A percentile compares a stretch with the other conserved stretches of the same genome.
Conservation (phyloP, 2,797 vertebrate genomes). For the Phalanger gymnotis region DNA sequence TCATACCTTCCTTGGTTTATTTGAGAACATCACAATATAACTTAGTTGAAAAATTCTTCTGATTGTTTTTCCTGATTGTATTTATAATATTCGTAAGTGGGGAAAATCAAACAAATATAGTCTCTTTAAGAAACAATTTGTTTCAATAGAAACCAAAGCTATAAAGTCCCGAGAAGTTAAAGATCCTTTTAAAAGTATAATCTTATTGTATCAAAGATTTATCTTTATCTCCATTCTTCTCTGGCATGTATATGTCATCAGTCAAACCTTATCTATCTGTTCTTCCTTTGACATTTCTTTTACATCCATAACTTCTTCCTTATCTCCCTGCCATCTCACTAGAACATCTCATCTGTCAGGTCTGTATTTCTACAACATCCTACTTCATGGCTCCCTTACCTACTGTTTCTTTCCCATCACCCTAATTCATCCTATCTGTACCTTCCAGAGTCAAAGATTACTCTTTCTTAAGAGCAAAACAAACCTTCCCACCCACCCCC, state of each 20-base stretch:
- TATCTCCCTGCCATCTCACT: not conserved
- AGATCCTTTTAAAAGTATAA: constrained; percentile 1
- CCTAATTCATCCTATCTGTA: not conserved
- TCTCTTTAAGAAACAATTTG: not conserved
- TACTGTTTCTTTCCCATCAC: not conserved
- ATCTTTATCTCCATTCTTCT: not conserved
- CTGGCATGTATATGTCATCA: not conserved
- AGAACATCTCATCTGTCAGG: not conserved
- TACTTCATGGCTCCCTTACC: not conserved
- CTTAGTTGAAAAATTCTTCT: not conserved
- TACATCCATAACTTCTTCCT: not conserved
- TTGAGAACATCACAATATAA: not conserved
- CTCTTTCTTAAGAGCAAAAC: not conserved
- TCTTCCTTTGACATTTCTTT: constrained; percentile 31
- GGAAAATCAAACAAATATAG: not conserved
- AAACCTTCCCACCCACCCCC: too few relatives aligned
- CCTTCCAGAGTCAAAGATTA: not conserved
- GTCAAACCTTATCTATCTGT: not conserved
- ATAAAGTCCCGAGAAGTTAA: not conserved
- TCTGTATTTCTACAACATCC: not conserved
- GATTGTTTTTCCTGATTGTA: not conserved
- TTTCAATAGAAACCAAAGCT: constrained; percentile 14
- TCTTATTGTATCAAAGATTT: not conserved
- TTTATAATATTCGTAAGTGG: not conserved
- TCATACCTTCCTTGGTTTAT: not conserved